These are phyloP conservation scores for Congeria kusceri DNA, from an alignment of 2,888 invertebrate species.

Conservation along the genomic window DNA sequence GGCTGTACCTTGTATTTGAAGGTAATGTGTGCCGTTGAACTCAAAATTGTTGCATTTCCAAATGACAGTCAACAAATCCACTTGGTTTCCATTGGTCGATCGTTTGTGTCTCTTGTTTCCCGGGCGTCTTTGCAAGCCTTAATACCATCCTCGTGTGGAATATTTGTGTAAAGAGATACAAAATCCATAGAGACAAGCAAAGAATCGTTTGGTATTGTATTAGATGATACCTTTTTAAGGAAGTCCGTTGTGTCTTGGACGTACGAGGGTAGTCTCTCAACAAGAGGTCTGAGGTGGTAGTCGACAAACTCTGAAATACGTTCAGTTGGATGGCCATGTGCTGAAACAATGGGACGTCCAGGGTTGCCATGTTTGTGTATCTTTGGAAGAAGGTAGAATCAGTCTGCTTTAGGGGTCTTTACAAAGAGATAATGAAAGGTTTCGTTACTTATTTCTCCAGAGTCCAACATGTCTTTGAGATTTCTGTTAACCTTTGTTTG, in stretches of 20 bases:
- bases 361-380: conserved; percentile 37
- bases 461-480: neutral
- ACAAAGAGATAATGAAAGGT: conserved; percentile 1
- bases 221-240: conserved; percentile 6
- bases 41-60: conserved; percentile 38
- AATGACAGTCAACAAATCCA: conserved; percentile 23
- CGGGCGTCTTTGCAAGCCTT: conserved; percentile 14
- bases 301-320: conserved; percentile 35
- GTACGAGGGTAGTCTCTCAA: conserved; percentile 16
- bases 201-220: conserved; percentile 5
- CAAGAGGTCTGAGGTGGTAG: conserved; percentile 23
- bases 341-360: conserved; percentile 41
- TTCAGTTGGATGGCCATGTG: conserved; percentile 31
- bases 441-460: conserved; percentile 16
- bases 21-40: conserved; percentile 43
- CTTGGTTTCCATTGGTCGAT: conserved; percentile 22
- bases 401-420: conserved; percentile 15
- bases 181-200: conserved; percentile 45
- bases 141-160: conserved; percentile 33
- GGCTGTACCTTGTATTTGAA: conserved; percentile 15
- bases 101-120: conserved; percentile 20
- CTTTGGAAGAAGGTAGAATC: conserved; percentile 38
- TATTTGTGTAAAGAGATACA: conserved; percentile 41
- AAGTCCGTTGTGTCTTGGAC: conserved; percentile 25
- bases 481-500: neutral